Conservation (phyloP, 1,140 invertebrate genomes). For the Drosophila guanche region DNA sequence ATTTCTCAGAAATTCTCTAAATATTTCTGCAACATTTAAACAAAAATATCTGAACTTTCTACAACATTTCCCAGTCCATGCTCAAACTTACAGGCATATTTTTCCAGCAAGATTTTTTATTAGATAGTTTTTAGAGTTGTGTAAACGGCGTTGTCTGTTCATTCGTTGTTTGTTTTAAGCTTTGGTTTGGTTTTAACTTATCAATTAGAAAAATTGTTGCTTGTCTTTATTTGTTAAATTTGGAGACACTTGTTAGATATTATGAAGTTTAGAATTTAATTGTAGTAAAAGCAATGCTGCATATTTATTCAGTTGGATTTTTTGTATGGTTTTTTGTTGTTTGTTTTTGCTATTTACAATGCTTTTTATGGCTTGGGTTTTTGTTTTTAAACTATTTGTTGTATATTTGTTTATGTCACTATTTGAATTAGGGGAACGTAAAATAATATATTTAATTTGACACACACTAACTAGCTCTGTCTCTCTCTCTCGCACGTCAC, state of each 20-base stretch:
- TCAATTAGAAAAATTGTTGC: conserved; percentile 38
- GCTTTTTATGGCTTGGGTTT: conserved; percentile 21
- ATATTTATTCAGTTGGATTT: conserved; percentile 1
- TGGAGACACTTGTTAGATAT: too few species aligned
- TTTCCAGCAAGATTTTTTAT: conserved; percentile 28
- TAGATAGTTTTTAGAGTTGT: conserved; percentile 23
- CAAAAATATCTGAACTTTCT: neutral
- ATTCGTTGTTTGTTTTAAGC: conserved; percentile 68
- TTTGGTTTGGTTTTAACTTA: conserved; percentile 26
- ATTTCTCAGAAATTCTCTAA: neutral
- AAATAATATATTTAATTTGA: conserved; percentile 11
- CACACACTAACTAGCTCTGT: conserved; percentile 1
- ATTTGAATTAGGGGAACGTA: neutral
- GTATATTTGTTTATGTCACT: conserved; percentile 1
- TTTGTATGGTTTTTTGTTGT: conserved; percentile 6
- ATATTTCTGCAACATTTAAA: neutral
- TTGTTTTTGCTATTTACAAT: conserved; percentile 49
- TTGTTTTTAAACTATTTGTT: conserved; percentile 8
- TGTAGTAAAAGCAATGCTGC: conserved; percentile 10
- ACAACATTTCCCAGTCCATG: neutral
- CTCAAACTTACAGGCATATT: conserved; percentile 59
- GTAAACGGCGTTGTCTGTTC: conserved; percentile 75
- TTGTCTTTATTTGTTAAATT: neutral
- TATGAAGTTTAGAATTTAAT: neutral
- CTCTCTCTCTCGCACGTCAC: too few species aligned